These are phyloP conservation scores for Margarornis squamiger DNA, from an alignment of 2,797 vertebrate genomes.

Conservation along the genomic window DNA sequence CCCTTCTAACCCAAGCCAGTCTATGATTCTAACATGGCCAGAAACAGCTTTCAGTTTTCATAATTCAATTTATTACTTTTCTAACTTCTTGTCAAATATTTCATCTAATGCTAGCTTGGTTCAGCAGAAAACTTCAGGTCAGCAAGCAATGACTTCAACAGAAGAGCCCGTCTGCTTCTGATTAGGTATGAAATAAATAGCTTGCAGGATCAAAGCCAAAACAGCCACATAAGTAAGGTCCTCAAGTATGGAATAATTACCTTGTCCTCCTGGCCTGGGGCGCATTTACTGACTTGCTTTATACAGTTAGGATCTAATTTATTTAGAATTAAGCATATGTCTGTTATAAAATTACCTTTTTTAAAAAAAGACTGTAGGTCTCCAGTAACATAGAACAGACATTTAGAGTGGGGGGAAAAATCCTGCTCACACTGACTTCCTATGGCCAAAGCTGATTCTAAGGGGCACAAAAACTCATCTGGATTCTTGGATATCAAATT, in stretches of 20 bases:
- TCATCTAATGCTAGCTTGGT: neutral
- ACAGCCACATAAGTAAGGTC: neutral
- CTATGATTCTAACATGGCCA: neutral
- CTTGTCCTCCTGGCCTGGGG: neutral
- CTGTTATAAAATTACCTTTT: neutral
- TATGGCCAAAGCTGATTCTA: neutral
- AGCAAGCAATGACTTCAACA: conserved; percentile 2
- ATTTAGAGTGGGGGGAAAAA: neutral
- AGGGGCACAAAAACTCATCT: neutral
- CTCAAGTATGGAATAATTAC: neutral
- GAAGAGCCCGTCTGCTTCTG: conserved; percentile 17
- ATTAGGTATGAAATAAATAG: neutral
- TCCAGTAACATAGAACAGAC: neutral
- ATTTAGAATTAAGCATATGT: neutral
- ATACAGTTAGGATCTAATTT: neutral
- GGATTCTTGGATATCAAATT: neutral
- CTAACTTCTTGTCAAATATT: neutral
- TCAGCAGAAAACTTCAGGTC: conserved; percentile 3
- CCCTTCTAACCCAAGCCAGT: neutral
- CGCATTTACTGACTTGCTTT: neutral
- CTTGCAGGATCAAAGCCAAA: neutral
- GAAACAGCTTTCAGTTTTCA: neutral
- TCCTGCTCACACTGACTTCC: neutral
- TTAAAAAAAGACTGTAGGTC: neutral
- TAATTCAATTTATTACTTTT: neutral